Base-by-base conservation (phyloP, 1,140 invertebrate genomes). In the Zaprionus ghesquierei region DNA sequence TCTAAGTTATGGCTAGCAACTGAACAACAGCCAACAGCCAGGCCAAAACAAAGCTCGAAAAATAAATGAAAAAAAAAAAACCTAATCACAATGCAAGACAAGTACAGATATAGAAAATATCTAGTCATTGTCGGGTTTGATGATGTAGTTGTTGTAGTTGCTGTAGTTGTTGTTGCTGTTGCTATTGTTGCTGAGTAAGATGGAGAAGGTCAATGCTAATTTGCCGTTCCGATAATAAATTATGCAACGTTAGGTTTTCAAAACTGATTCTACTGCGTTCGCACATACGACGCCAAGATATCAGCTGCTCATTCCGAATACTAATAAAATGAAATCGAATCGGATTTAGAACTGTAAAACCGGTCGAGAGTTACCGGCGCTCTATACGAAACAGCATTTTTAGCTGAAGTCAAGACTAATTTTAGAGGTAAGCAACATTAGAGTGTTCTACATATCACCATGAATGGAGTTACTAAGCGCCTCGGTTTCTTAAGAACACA, bases 191-290 rank as follows among this genome's bases (percentile, higher is more conserved):
- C 65, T 54, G 58, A 61, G 31, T 69, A 69, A 60, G 49, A 27
- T 64, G 60, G 65, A 63, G 69, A 87, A 86, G 81, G 81, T 81
- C 81, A 86, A 86, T 81, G 82, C 72, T 81, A 75, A 79, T 68
- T 75, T 53, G 69, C 63, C 60, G 50, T 62, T 70, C 63, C 51
- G 50, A 51, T 79, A 69, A 49, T 79, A 56, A 62, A 70, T 79
- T 58, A 75, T 75, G 66, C 70, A 66, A 60, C 55, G 41, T 59
- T 68, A 25, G 46, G 10, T 20, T 53, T 66, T 65, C 1, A 44
- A 68, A 73, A 56, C 41, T 44, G n/a, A 58, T 41, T 51, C 38
- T 80, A 79, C 51, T 69, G 41, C 38, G 18, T 33, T 54, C 27
- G n/a, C 13, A 33, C n/a, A 51, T 65, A 29, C 68, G 70, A 73